Percentiles rank a stretch among this genome's conserved stretches.
phyloP scores from a whole-genome alignment of 2,888 invertebrate species.

The Unio delphinus region DNA sequence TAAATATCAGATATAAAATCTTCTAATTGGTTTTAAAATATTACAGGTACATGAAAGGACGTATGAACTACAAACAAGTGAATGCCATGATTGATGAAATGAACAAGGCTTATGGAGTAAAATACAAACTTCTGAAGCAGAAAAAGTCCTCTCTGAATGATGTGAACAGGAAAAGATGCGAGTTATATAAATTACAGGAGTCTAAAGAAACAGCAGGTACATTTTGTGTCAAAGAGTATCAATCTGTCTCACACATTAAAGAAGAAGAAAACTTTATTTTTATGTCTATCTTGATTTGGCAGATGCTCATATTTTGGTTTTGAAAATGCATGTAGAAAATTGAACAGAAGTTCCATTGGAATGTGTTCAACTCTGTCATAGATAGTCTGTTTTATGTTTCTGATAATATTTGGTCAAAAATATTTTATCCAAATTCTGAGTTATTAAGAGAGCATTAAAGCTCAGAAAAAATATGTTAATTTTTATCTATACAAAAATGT shows the following conservation, averaged over 20 bases:
- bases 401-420: too few relatives aligned
- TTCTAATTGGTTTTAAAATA: not conserved
- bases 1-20: too few relatives aligned
- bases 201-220: slow-evolving; percentile 67
- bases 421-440: too few relatives aligned
- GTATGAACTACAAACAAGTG: slow-evolving; percentile 64
- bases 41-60: slow-evolving; percentile 69
- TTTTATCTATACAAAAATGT: too few relatives aligned
- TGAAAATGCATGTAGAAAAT: too few relatives aligned
- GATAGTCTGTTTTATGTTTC: too few relatives aligned
- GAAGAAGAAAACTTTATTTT: not conserved
- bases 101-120: slow-evolving; percentile 60
- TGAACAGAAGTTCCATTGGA: too few relatives aligned
- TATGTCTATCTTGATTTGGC: not conserved
- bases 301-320: too few relatives aligned
- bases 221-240: not conserved
- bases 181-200: slow-evolving; percentile 63
- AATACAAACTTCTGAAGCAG: slow-evolving; percentile 64
- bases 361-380: too few relatives aligned
- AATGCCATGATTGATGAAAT: slow-evolving; percentile 65
- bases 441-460: too few relatives aligned
- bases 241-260: not conserved
- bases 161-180: slow-evolving; percentile 53
- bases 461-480: too few relatives aligned
- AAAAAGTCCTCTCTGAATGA: slow-evolving; percentile 57